These are phyloP conservation scores for Lucifuga dentata DNA, from an alignment of 2,113 vertebrate species.

Conservation along the genomic window DNA sequence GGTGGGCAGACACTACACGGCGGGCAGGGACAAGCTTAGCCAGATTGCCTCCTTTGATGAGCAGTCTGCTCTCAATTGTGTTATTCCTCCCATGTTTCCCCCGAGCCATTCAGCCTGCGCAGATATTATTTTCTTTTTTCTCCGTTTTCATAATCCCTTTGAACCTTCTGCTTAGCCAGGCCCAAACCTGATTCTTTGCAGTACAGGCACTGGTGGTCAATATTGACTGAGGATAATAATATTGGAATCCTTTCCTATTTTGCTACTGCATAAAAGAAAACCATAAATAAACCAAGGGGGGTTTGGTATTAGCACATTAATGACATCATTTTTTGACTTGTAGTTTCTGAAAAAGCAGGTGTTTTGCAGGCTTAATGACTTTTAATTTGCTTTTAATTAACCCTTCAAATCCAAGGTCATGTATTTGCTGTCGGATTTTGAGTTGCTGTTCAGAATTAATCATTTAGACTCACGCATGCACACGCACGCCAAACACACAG, in stretches of 20 bases:
- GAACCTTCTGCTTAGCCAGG: slow-evolving; percentile 68
- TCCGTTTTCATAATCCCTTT: slow-evolving; percentile 70
- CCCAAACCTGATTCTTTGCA: slow-evolving; percentile 50
- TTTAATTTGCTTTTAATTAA: slow-evolving; percentile 86
- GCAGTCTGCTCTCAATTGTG: slow-evolving; percentile 71
- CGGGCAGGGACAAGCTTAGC: slow-evolving; percentile 69
- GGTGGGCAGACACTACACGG: slow-evolving; percentile 52
- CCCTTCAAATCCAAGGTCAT: slow-evolving; percentile 71
- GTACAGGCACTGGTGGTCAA: slow-evolving; percentile 68
- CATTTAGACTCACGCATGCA: slow-evolving; percentile 31
- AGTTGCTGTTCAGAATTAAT: slow-evolving; percentile 60
- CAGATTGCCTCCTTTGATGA: slow-evolving; percentile 77
- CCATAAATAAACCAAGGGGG: slow-evolving; percentile 62
- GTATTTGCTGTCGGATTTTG: slow-evolving; percentile 47
- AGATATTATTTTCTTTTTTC: slow-evolving; percentile 70
- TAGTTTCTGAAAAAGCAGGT: slow-evolving; percentile 78
- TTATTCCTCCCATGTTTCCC: slow-evolving; percentile 67
- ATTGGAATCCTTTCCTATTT: slow-evolving; percentile 69
- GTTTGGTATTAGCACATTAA: slow-evolving; percentile 80
- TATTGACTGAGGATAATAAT: slow-evolving; percentile 82
- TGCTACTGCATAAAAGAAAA: slow-evolving; percentile 66
- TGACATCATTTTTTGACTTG: slow-evolving; percentile 69
- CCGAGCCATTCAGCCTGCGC: slow-evolving; percentile 68
- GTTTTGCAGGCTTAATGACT: slow-evolving; percentile 79
- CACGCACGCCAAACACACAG: slow-evolving; percentile 20